A percentile compares a stretch with the other conserved stretches of the same genome.
Evolutionary conservation across 37 sponge, comb jelly and placozoan species (phyloP).

Genomic region (Hexactinellida sp.): DNA sequence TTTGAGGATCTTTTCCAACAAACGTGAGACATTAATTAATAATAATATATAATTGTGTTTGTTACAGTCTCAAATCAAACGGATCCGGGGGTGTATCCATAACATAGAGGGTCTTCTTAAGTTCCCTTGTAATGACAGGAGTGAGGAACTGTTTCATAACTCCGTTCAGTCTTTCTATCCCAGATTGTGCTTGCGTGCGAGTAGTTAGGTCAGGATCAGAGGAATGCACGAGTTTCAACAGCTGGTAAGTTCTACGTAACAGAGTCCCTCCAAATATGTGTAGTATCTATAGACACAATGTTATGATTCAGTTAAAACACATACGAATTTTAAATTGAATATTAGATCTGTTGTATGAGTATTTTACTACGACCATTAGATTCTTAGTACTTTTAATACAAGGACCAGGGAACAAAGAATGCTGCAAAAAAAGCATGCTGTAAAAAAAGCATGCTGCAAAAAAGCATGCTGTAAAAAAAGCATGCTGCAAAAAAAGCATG

Average conservation of each 20-base stretch:
- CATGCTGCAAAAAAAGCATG: too few relatives aligned
- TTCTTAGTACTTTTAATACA: neutral
- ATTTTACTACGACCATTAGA: neutral
- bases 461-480: too few relatives aligned
- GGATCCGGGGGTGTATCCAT: constrained; percentile 7
- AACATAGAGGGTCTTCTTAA: constrained; percentile 54
- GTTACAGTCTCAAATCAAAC: neutral
- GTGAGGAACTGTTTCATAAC: constrained; percentile 50
- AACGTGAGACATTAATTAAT: too few relatives aligned
- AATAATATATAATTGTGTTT: too few relatives aligned
- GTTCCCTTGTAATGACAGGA: constrained; percentile 14
- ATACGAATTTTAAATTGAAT: neutral
- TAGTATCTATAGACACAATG: neutral
- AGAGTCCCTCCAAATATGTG: neutral
- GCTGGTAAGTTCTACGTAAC: constrained; percentile 27
- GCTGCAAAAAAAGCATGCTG: too few relatives aligned
- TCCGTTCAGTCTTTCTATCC: constrained; percentile 52
- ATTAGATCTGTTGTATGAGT: neutral
- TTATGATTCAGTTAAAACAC: neutral
- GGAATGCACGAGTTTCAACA: constrained; percentile 48
- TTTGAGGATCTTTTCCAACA: too few relatives aligned
- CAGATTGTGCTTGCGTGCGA: constrained; percentile 48
- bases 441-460: too few relatives aligned
- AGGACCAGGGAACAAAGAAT: too few relatives aligned
- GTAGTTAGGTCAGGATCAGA: constrained; percentile 46